Percentiles rank a stretch among this genome's conserved stretches.
Evolutionary conservation across 2,888 invertebrate genomes (phyloP).

Genomic region (Archips xylosteana): DNA sequence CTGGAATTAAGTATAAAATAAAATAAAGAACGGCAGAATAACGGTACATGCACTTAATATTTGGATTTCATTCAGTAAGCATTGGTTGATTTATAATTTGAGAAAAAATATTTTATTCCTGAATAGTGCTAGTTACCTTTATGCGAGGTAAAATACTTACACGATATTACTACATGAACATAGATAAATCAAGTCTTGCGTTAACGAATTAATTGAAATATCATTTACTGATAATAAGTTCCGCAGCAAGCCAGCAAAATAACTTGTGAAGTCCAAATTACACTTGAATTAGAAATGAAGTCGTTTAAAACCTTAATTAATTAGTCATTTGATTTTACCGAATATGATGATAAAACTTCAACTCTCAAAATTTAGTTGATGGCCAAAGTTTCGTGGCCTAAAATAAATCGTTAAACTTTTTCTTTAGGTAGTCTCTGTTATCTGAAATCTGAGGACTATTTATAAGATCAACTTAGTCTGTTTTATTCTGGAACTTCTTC

Average conservation of each 20-base stretch:
- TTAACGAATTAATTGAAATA: too few species aligned
- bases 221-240: neutral
- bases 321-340: neutral
- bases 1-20: too few species aligned
- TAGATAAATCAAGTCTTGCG: too few species aligned
- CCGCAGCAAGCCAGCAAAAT: neutral
- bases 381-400: neutral
- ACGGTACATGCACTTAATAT: too few species aligned
- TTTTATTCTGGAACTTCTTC: neutral
- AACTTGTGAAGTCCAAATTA: neutral
- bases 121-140: too few species aligned
- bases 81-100: too few species aligned
- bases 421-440: neutral
- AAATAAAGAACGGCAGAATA: too few species aligned
- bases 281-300: neutral
- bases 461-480: neutral
- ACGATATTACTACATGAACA: too few species aligned
- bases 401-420: constrained; percentile 1
- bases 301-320: neutral
- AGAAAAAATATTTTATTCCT: too few species aligned
- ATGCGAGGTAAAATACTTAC: too few species aligned
- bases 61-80: too few species aligned
- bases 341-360: neutral
- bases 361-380: neutral
- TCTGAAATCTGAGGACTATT: neutral